Evolutionary conservation across 2,797 vertebrate genomes (phyloP), one percentile per base, ranked within the genome.

Genomic region (Mastacembelus armatus): DNA sequence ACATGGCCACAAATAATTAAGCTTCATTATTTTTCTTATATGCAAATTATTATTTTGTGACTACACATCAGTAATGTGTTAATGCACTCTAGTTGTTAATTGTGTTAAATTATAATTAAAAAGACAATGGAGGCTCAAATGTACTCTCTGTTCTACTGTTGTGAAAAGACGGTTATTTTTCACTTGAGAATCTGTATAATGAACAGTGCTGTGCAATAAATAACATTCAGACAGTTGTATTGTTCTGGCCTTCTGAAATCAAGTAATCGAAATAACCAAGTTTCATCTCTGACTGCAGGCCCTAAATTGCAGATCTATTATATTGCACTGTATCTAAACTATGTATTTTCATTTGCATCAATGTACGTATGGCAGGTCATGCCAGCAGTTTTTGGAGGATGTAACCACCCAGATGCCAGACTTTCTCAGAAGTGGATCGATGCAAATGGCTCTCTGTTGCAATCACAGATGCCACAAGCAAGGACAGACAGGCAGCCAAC

Each of bases 381-480:
- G 24, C 15, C 59, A 59, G 47, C 50, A 57, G 27, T 71, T 44
- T 80, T 77, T 81, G 83, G 75, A 84, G 56, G 38, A 69, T 29
- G 4, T 40, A 58, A 36, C 52, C 32, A 50, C 59, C 66, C 77
- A 81, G 81, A 87, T 77, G 80, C 45, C 62, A 68, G 70, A 77
- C 59, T 49, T 83, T 74, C 50, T 70, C 78, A 24, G 38, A 77
- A 83, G 73, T 55, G 52, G 78, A 89, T 90, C 66, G 33, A 88
- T 87, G 80, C 74, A 86, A 88, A 89, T 80, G 78, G 71, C 70
- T 80, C 21, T 38, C 74, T 50, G 76, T 62, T 77, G 66, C 78
- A 85, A 87, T 83, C 80, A 70, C 85, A 89, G 78, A 88, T 85
- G 85, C 74, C 75, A 85, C 66, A 59, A 86, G 79, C 76, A 79